These are phyloP conservation scores for Mobula birostris DNA, from an alignment of 2,113 vertebrate species.

Conservation along the genomic window DNA sequence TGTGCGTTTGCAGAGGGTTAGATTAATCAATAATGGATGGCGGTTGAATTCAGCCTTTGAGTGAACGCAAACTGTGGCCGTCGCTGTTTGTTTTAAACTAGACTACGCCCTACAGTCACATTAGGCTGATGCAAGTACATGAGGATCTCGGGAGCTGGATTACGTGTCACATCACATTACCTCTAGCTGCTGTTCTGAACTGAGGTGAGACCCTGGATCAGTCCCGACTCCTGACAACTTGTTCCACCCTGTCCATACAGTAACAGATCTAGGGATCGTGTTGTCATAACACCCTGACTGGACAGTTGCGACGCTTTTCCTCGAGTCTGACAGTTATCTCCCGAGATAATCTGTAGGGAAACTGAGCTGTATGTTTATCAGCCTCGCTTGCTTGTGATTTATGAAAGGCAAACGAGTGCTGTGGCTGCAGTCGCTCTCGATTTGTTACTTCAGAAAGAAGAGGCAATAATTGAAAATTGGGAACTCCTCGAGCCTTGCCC, in stretches of 20 bases:
- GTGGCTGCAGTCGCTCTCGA: neutral
- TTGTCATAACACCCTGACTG: too few relatives aligned
- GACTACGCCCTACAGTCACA: slow-evolving; percentile 47
- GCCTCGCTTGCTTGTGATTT: neutral
- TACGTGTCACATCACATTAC: neutral
- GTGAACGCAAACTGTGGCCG: neutral
- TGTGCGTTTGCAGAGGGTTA: neutral
- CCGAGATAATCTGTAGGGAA: neutral
- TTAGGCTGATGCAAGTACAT: slow-evolving; percentile 45
- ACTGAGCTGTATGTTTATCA: neutral
- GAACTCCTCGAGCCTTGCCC: too few relatives aligned
- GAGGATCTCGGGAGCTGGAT: neutral
- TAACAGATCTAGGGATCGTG: neutral
- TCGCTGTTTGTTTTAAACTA: slow-evolving; percentile 40
- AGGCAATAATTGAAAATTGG: neutral
- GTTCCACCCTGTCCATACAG: neutral
- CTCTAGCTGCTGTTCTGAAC: neutral
- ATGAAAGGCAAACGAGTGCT: neutral
- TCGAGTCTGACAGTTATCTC: neutral
- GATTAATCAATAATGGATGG: slow-evolving; percentile 4
- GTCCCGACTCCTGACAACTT: neutral
- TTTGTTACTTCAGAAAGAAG: neutral
- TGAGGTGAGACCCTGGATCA: neutral
- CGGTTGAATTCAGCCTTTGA: neutral
- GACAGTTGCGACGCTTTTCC: neutral